Evolutionary conservation across 1,140 invertebrate genomes (phyloP), one percentile per base, ranked within the genome.

Genomic region (Leptinotarsa undecemlineata): DNA sequence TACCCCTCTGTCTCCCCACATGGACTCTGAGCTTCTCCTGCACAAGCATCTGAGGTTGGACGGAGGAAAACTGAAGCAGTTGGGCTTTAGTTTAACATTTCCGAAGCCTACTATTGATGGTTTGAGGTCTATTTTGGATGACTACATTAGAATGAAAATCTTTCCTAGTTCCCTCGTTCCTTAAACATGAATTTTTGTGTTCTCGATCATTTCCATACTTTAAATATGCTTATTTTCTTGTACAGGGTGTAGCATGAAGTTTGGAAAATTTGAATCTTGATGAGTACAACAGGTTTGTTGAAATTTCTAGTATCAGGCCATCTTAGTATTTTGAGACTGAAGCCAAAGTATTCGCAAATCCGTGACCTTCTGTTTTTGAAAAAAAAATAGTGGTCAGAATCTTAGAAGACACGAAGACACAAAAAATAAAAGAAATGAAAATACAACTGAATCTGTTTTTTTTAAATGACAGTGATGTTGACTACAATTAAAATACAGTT

Each of bases 1-100:
- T 85, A 95, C 94, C 64, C 95, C 95, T 33, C 86, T 97, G 0
- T 94, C 94, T 74, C 95, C 96, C 1, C 95, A 93, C 81, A 92
- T 96, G 82, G 91, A 94, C 78, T 89, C 91, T 81, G 95, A 96
- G 83, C 86, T 94, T 75, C 86, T 96, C 60, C 90, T 92, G 75
- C 91, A 95, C 82, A 92, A 93, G 81, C 91, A 95, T 84, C 87
- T 96, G 63, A 89, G 93, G 82, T 87, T 97, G 77, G 89, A 94
- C 84, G 90, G 92, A 21, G 84, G 83, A 72, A 94, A 93, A 83
- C 84, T 96, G 48, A 86, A 88, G 76, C 85, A 85, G 64, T 85
- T 89, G 61, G 88, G 90, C 62, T 91, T 90, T 76, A 81, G 82
- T 60, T 86, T 90, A 14, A 81, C 85, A 21, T 87, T 90, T 79